Conservation (phyloP, 2,113 vertebrate genomes). For the Peromyscus leucopus region DNA sequence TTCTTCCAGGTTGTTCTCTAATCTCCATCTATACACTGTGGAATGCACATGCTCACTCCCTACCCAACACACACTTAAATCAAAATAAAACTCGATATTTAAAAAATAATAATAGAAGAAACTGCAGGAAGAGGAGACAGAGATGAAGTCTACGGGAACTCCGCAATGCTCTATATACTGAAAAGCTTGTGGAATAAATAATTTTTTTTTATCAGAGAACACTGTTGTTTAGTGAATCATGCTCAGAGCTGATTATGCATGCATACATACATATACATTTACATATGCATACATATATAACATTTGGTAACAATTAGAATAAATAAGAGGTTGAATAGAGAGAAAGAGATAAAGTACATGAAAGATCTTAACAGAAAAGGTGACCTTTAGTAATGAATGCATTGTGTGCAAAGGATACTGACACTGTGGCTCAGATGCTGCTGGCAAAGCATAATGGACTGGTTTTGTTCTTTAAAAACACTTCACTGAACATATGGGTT, state of each 20-base stretch:
- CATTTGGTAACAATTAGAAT: background rate
- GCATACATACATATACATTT: background rate
- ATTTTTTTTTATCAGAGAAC: background rate
- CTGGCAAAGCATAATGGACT: background rate
- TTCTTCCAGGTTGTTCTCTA: background rate
- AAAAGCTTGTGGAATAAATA: background rate
- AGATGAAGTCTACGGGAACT: background rate
- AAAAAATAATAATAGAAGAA: background rate
- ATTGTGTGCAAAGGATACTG: background rate
- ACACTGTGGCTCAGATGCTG: no score
- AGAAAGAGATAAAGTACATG: background rate
- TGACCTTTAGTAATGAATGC: background rate
- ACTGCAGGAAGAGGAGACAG: background rate
- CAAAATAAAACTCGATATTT: background rate
- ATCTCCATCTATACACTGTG: background rate
- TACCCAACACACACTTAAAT: background rate
- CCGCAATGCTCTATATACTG: background rate
- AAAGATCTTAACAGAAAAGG: background rate
- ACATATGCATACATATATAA: background rate
- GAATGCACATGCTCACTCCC: background rate
- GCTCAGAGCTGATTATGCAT: background rate
- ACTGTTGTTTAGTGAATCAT: no score
- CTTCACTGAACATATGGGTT: background rate
- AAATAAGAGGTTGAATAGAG: background rate
- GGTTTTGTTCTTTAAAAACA: background rate